Conservation (phyloP, 1,140 invertebrate genomes). For the Macrobrachium nipponense region DNA sequence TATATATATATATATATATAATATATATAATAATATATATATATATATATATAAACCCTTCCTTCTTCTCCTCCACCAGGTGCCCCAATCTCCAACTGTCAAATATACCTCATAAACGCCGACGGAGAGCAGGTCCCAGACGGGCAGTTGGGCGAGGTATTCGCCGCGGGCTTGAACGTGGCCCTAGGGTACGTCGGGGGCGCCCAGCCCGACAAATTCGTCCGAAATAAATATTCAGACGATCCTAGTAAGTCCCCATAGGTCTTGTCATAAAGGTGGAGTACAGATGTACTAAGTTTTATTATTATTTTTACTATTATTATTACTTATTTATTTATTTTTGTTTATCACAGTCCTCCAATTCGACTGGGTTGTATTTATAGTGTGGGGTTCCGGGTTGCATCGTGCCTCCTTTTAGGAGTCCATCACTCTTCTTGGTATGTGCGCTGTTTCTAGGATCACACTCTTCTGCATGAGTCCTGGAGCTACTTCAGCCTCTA, state of each 20-base stretch:
- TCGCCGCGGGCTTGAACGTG: conserved; percentile 81
- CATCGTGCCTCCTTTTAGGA: too few species aligned
- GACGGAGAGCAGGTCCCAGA: conserved; percentile 77
- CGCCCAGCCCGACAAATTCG: conserved; percentile 48
- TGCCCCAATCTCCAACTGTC: conserved; percentile 80
- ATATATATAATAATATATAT: too few species aligned
- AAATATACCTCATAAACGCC: conserved; percentile 81
- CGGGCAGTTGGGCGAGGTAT: conserved; percentile 82
- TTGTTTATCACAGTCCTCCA: too few species aligned
- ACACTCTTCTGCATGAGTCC: too few species aligned
- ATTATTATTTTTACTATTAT: not conserved
- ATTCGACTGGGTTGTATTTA: too few species aligned
- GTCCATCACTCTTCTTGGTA: too few species aligned
- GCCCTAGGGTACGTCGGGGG: conserved; percentile 82
- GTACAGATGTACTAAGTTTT: not conserved
- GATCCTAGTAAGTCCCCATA: conserved; percentile 68
- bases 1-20: not conserved
- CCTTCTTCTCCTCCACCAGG: conserved; percentile 68
- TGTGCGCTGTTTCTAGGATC: too few species aligned
- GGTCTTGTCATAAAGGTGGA: too few species aligned
- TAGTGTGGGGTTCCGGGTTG: too few species aligned
- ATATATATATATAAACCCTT: not conserved
- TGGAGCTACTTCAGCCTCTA: too few species aligned
- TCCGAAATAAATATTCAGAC: conserved; percentile 15
- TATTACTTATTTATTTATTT: too few species aligned